Evolutionary conservation across 2,113 vertebrate species (phyloP).

Genomic region (Urocitellus parryii): DNA sequence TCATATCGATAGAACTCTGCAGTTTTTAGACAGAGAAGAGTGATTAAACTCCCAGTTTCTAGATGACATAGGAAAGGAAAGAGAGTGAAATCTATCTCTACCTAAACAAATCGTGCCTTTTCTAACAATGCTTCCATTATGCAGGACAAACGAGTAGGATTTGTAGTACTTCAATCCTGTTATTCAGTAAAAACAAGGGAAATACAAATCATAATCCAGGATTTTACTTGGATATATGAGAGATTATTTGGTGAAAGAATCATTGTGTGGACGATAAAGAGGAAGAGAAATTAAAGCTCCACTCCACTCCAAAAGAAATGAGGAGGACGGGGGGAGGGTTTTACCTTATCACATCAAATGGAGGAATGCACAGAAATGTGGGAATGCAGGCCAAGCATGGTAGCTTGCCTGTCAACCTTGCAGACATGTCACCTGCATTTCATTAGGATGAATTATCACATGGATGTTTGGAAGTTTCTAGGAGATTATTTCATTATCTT

Average conservation of each 20-base stretch:
- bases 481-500: background rate
- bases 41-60: conserved; percentile 15
- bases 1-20: conserved; percentile 1
- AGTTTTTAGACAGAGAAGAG: background rate
- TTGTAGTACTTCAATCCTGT: conserved; percentile 11
- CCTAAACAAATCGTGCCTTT: conserved; percentile 48
- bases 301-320: background rate
- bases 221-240: conserved; percentile 45
- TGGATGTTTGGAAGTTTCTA: background rate
- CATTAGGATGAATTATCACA: background rate
- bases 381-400: background rate
- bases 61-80: conserved; percentile 37
- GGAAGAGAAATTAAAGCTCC: background rate
- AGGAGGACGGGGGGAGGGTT: accelerated
- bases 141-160: conserved; percentile 27
- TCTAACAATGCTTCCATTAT: background rate
- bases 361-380: background rate
- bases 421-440: background rate
- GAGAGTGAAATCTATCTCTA: conserved; percentile 41
- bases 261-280: background rate
- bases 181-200: conserved; percentile 50
- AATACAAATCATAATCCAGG: conserved; percentile 48
- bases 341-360: background rate
- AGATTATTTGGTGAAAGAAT: conserved; percentile 38
- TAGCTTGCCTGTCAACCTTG: background rate